Percentiles rank a stretch among this genome's conserved stretches.
Evolutionary conservation across 2,888 invertebrate genomes (phyloP).

Genomic region (Tenthredo scrophulariae): DNA sequence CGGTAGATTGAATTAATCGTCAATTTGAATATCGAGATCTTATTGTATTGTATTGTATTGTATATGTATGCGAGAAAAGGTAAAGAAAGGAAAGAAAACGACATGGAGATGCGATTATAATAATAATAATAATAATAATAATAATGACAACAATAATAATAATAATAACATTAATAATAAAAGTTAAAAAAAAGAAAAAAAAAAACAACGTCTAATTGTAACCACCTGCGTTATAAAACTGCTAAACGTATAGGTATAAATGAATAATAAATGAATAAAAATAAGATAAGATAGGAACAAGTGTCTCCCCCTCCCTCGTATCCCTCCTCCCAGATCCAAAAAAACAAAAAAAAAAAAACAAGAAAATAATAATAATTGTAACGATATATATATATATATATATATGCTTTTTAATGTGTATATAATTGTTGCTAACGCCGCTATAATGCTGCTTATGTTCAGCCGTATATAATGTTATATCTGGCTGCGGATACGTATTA

Average conservation of each 20-base stretch:
- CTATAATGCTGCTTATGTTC: constrained; percentile 1
- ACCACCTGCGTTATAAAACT: constrained; percentile 8
- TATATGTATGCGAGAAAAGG: not conserved
- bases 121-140: not conserved
- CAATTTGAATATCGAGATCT: not conserved
- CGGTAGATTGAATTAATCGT: constrained; percentile 25
- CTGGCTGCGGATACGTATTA: constrained; percentile 8
- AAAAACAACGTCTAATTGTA: not conserved
- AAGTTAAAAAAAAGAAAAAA: not conserved
- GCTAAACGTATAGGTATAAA: constrained; percentile 1
- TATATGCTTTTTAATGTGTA: constrained; percentile 47
- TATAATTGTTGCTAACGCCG: constrained; percentile 15
- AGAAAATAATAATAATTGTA: constrained; percentile 32
- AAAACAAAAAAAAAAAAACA: not conserved
- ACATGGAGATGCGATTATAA: not conserved
- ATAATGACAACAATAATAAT: not conserved
- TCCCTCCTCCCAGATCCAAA: not conserved
- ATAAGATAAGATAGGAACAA: not conserved
- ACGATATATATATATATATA: too few relatives aligned
- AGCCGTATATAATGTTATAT: not conserved
- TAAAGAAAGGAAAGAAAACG: not conserved
- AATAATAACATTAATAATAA: not conserved
- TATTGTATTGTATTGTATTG: not conserved
- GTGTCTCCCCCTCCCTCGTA: not conserved
- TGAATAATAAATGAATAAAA: not conserved